A percentile compares a stretch with the other conserved stretches of the same genome.
Evolutionary conservation across 2,113 vertebrate species (phyloP).

Genomic region (Gulo gulo): DNA sequence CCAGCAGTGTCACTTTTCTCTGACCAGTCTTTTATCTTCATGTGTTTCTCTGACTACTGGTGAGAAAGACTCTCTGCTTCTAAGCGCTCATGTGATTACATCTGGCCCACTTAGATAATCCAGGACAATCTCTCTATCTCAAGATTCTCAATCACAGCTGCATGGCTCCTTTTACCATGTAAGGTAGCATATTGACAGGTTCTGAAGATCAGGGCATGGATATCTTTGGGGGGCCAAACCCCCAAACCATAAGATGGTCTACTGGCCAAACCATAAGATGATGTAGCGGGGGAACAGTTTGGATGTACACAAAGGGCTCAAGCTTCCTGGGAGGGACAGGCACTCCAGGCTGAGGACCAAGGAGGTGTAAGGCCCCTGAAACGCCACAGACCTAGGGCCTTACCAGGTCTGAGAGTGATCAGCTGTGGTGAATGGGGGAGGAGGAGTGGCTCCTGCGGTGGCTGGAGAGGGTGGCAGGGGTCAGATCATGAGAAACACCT

Average conservation of each 20-base stretch:
- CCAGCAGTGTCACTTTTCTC: neutral
- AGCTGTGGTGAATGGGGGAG: neutral
- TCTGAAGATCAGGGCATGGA: neutral
- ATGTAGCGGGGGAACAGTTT: neutral
- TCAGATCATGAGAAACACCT: neutral
- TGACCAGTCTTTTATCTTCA: neutral
- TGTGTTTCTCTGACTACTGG: neutral
- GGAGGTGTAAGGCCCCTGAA: neutral
- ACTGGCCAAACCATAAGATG: neutral
- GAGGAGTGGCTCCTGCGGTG: neutral
- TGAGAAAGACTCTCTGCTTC: neutral
- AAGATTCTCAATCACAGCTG: neutral
- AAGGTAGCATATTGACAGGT: neutral
- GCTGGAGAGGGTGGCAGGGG: neutral
- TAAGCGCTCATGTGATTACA: neutral
- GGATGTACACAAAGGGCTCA: no score
- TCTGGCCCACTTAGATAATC: neutral
- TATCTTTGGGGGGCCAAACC: neutral
- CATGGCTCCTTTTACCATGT: no score
- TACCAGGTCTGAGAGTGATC: neutral
- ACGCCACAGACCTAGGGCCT: neutral
- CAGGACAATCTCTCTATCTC: neutral
- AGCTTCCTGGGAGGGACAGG: neutral
- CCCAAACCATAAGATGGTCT: neutral
- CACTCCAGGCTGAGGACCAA: neutral